These are phyloP conservation scores for Chloropsis hardwickii DNA, from an alignment of 2,113 vertebrate species.

Conservation along the genomic window DNA sequence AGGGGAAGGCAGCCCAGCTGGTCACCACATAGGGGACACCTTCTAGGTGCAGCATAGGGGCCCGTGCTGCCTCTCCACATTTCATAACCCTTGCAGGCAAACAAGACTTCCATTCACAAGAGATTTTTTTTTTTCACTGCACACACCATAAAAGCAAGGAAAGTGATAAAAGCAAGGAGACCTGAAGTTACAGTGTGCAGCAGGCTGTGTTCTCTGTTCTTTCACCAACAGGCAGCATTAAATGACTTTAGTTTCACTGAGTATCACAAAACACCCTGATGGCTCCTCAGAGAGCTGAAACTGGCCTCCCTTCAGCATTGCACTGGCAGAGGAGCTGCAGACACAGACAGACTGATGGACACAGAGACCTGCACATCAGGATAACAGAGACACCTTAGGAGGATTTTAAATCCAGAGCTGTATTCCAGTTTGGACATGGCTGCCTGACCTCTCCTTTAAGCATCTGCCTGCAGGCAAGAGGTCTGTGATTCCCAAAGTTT, in stretches of 20 bases:
- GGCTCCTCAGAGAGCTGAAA: neutral
- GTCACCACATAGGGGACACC: neutral
- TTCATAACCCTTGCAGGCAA: neutral
- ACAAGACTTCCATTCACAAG: neutral
- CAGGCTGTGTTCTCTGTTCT: neutral
- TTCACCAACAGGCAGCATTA: neutral
- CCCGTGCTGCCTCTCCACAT: neutral
- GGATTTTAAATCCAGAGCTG: neutral
- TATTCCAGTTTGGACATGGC: neutral
- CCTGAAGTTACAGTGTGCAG: neutral
- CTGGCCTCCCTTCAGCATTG: neutral
- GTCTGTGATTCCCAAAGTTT: neutral
- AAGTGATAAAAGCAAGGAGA: conserved; percentile 30
- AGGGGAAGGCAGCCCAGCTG: neutral
- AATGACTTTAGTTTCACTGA: neutral
- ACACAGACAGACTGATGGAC: neutral
- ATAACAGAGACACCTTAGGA: neutral
- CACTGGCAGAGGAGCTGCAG: neutral
- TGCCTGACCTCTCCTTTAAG: neutral
- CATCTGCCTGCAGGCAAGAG: neutral
- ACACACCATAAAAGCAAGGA: neutral
- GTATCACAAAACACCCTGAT: neutral
- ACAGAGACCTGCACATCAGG: fast-evolving
- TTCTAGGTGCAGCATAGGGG: neutral
- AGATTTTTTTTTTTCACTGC: neutral